phyloP scores from a whole-genome alignment of 2,113 vertebrate genomes.

The Cheirogaleus medius region DNA sequence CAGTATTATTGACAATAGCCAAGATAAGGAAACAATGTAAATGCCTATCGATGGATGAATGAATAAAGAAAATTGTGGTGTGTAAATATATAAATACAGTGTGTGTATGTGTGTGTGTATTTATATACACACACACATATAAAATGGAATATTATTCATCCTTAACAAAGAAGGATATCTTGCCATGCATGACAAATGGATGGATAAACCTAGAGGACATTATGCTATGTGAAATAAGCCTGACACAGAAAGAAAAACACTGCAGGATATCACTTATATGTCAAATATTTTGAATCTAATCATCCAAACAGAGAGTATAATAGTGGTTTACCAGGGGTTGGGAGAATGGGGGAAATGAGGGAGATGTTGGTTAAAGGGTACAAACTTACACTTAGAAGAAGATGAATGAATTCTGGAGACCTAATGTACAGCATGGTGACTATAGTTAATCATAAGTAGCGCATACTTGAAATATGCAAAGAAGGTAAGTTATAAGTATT shows the following conservation, averaged over 20 bases:
- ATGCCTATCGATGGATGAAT: background rate
- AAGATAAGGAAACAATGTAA: background rate
- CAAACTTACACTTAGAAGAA: background rate
- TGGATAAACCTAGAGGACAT: background rate
- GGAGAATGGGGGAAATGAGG: background rate
- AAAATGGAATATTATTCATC: background rate
- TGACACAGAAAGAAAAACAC: background rate
- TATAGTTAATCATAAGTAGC: background rate
- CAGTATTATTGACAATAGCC: background rate
- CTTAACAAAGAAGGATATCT: background rate
- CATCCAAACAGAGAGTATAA: background rate
- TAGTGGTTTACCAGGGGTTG: background rate
- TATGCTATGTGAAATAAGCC: background rate
- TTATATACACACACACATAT: background rate
- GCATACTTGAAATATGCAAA: background rate
- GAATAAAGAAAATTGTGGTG: background rate
- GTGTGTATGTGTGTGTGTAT: background rate
- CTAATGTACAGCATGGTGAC: background rate
- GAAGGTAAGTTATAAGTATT: background rate
- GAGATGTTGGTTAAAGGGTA: background rate
- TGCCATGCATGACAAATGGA: background rate
- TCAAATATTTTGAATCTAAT: background rate
- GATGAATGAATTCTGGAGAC: background rate
- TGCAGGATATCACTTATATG: background rate
- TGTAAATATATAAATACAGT: background rate